Evolutionary conservation across 1,140 invertebrate species (phyloP), one percentile per base, ranked within the genome.

Genomic region (Dreissena rostriformis): DNA sequence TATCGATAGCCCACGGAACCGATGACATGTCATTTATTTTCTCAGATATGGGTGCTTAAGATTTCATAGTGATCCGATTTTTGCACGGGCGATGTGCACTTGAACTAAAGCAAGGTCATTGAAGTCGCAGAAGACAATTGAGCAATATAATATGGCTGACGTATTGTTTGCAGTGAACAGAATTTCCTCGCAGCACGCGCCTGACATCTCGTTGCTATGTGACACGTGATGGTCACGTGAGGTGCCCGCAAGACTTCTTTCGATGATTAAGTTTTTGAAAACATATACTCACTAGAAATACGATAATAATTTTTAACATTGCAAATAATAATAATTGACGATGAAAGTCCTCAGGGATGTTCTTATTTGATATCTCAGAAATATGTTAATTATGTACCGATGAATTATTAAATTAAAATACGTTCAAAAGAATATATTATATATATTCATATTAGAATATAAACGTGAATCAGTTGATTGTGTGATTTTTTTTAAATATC

Each of bases 11-110:
- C 68, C 52, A 28, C 22, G 57, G 57, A 24, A 19, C 49, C 65
- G 15, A 68, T 79, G 57, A 71, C 26, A 14, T 8, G 55, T 39
- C 26, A 29, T 76, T 71, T 71, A 55, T 19, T 49, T 49, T 19
- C 15, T 39, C 49, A 51, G 52, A 79, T 79, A 79, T 71, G 77
- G 77, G 77, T 79, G 77, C 39, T 79, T 70, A 70, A 66, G 68
- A 79, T 79, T 79, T 79, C 77, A 79, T 79, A 22, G 65, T 8
- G 39, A 39, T 39, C 39, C 8, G 39, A 39, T 39, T 61, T 24
- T 61, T 61, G 57, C 22, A 67, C 77, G 57, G 49, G 66, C 53
- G 57, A 14, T 7, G 57, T 10, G 17, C 77, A 55, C 57, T 70
- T 79, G 66, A 53, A 52, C n/a, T 14, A 28, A 66, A 24, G 17